Evolutionary conservation across 2,888 invertebrate genomes (phyloP), one percentile per base, ranked within the genome.

Genomic region (Anodontia alba): DNA sequence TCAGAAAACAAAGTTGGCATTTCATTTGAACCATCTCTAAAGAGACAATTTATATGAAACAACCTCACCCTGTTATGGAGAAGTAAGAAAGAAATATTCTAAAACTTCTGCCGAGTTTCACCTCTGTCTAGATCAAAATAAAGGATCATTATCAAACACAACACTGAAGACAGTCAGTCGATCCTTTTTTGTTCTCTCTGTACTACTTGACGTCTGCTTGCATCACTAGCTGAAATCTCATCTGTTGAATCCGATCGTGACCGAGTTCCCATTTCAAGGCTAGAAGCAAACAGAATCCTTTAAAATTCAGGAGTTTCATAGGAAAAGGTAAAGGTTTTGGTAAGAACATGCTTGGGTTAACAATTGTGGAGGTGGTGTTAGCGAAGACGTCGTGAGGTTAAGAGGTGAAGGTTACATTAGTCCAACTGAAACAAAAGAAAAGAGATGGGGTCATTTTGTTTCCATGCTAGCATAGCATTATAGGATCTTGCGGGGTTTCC

Each of bases 371-470:
- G 23, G 62, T 62, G 62, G 33, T 62, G 33, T 62, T 62, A 62
- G 62, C 62, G 62, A 62, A 57, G 62, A 62, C 62, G 31, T 62
- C 62, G 62, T 33, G 33, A 33, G 62, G 62, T 62, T 62, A 62
- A 62, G 26, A 54, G 62, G 62, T 62, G 62, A 62, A 62, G 62
- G 62, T 62, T 31, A 62, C 62, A 62, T 71, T 76, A 76, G 62
- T 76, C 76, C 62, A 76, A 69, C 76, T 76, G 76, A 76, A 76
- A 76, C 26, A 36, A 29, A 67, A 17, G 26, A 36, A 62, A 62
- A 42, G 10, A 26, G 12, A 57, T n/a, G n/a, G n/a, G n/a, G 29
- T 26, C 29, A 26, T 57, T 57, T 10, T 57, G 5, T 57, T 10
- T 57, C 29, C 49, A 49, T 49, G 49, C 49, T 49, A 42, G n/a